phyloP scores from a whole-genome alignment of 2,113 vertebrate genomes.

The Prolemur simus region DNA sequence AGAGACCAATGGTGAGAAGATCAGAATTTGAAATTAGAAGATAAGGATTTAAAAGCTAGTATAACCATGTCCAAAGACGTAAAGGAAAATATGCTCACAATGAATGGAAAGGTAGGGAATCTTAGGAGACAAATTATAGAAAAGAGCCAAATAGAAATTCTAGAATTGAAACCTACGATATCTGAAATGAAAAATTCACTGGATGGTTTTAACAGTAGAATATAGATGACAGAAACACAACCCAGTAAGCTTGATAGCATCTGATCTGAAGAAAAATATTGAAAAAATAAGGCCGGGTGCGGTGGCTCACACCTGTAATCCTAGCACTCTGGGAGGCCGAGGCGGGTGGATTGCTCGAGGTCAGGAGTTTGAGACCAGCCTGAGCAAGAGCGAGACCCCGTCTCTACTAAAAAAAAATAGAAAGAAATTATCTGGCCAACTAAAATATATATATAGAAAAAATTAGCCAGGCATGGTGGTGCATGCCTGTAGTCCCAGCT shows the following conservation, averaged over 20 bases:
- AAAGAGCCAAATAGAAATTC: neutral
- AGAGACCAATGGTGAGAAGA: neutral
- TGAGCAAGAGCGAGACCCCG: no score
- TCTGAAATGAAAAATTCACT: neutral
- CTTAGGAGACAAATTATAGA: neutral
- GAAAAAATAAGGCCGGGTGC: no score
- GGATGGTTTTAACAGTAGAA: neutral
- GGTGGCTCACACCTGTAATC: no score
- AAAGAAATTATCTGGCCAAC: no score
- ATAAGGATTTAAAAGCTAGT: neutral
- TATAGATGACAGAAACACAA: neutral
- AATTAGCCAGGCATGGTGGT: no score
- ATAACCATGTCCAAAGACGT: neutral
- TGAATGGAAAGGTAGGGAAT: neutral
- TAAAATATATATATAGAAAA: no score
- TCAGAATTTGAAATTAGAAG: neutral
- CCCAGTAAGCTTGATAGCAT: neutral
- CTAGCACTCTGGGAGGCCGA: no score
- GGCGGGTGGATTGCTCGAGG: no score
- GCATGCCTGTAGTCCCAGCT: no score
- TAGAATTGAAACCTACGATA: neutral
- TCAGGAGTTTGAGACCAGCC: no score
- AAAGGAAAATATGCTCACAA: neutral
- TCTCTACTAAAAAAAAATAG: no score
- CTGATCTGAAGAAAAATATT: neutral